These are phyloP conservation scores for Drosophila aff. DNA, from an alignment of 1,140 invertebrate genomes.

Conservation along the genomic window DNA sequence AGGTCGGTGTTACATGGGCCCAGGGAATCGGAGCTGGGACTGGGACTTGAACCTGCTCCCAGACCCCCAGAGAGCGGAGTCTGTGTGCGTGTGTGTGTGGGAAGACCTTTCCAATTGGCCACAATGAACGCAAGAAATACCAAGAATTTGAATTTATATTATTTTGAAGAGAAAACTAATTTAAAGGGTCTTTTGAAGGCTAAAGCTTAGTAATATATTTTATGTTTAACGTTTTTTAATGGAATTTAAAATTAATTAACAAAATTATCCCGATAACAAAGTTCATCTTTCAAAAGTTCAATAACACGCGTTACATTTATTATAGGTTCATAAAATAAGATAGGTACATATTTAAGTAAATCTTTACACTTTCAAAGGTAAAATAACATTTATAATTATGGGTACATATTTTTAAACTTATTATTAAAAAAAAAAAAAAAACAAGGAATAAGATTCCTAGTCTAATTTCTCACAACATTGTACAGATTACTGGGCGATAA, in stretches of 20 bases:
- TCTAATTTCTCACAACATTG: constrained; percentile 47
- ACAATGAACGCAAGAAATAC: neutral
- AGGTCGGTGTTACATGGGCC: constrained; percentile 1
- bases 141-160: neutral
- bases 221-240: too few relatives aligned
- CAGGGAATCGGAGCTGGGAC: constrained; percentile 5
- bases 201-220: too few relatives aligned
- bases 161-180: too few relatives aligned
- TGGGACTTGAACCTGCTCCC: neutral
- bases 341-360: neutral
- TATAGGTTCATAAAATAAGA: neutral
- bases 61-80: constrained; percentile 19
- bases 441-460: neutral
- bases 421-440: neutral
- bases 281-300: neutral
- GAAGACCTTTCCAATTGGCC: constrained; percentile 27
- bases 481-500: constrained; percentile 48
- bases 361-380: neutral
- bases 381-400: neutral
- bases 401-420: neutral
- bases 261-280: too few relatives aligned
- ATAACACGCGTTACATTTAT: neutral
- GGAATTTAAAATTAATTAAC: too few relatives aligned
- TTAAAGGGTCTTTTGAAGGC: too few relatives aligned
- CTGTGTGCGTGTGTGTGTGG: constrained; percentile 10